Evolutionary conservation across 2,113 vertebrate genomes (phyloP).

Genomic region (Chascanopsetta lugubris): DNA sequence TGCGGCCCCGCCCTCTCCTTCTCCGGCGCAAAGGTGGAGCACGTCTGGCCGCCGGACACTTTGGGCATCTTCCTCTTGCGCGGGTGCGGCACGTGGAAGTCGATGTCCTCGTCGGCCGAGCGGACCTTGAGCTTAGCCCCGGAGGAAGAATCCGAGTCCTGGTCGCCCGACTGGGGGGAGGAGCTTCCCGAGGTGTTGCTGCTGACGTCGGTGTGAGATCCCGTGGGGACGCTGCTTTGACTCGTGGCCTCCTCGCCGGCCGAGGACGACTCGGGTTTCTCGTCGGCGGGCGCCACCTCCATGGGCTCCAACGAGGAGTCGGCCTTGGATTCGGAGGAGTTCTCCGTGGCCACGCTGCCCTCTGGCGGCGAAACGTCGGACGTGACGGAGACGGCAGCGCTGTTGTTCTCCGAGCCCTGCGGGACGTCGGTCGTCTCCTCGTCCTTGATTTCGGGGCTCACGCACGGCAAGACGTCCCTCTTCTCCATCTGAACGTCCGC

Average conservation of each 20-base stretch:
- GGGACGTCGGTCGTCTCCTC: constrained; percentile 57
- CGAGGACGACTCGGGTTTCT: constrained; percentile 72
- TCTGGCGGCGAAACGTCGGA: constrained; percentile 68
- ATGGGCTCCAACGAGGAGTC: constrained; percentile 60
- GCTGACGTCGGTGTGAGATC: constrained; percentile 82
- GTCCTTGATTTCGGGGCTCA: constrained; percentile 50
- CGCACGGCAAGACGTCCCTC: constrained; percentile 26
- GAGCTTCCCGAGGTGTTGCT: constrained; percentile 82
- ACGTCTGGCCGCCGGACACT: constrained; percentile 82
- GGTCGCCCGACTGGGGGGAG: constrained; percentile 80
- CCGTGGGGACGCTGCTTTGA: constrained; percentile 63
- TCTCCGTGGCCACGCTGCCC: constrained; percentile 8
- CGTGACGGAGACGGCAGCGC: constrained; percentile 35
- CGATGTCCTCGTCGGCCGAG: constrained; percentile 87
- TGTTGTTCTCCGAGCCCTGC: constrained; percentile 35
- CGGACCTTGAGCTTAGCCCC: constrained; percentile 85
- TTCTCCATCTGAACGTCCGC: constrained; percentile 70
- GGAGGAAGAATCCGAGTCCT: constrained; percentile 85
- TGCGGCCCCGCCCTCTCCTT: constrained; percentile 91
- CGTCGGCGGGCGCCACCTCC: constrained; percentile 83
- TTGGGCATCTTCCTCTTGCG: constrained; percentile 94
- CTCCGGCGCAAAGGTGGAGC: constrained; percentile 84
- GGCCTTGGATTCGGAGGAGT: constrained; percentile 36
- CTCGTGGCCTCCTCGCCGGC: constrained; percentile 63
- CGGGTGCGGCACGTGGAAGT: constrained; percentile 91